phyloP scores from a whole-genome alignment of 2,797 vertebrate genomes.

The Neopelma chrysocephalum region DNA sequence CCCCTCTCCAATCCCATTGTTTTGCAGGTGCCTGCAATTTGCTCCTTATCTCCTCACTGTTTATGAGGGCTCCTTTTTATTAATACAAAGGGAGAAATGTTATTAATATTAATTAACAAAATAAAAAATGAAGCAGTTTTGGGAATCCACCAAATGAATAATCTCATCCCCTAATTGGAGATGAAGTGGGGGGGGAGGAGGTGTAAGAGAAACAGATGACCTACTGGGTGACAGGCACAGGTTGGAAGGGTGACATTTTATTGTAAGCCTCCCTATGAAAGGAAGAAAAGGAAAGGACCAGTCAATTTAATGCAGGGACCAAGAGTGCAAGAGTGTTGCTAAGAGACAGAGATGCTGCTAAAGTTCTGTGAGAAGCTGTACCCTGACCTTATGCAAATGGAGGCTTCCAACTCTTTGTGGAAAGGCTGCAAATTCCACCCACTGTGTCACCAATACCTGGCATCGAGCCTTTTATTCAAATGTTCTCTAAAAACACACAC shows the following conservation, averaged over 20 bases:
- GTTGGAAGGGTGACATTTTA: constrained; percentile 94
- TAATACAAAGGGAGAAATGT: constrained; percentile 79
- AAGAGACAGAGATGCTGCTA: constrained; percentile 97
- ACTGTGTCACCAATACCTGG: constrained; percentile 92
- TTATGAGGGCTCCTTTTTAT: constrained; percentile 70
- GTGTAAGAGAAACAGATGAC: constrained; percentile 81
- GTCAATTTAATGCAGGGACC: constrained; percentile 90
- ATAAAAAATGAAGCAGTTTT: constrained; percentile 76
- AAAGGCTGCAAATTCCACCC: constrained; percentile 85
- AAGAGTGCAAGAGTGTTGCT: constrained; percentile 95
- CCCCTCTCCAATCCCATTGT: constrained; percentile 81
- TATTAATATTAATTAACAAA: constrained; percentile 85
- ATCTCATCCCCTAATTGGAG: constrained; percentile 84
- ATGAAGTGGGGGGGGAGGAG: constrained; percentile 70
- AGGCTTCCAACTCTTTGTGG: constrained; percentile 91
- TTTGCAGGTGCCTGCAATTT: constrained; percentile 87
- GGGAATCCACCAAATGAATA: constrained; percentile 79
- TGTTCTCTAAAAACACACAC: constrained; percentile 84
- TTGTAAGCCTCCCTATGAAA: constrained; percentile 92
- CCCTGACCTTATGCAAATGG: constrained; percentile 99
- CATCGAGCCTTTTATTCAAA: constrained; percentile 88
- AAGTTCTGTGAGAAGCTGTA: constrained; percentile 94
- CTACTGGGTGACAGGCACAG: constrained; percentile 90
- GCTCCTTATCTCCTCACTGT: constrained; percentile 81
- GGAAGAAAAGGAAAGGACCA: constrained; percentile 95